phyloP scores from a whole-genome alignment of 2,113 vertebrate species.

The chimpanzee (Pan troglodytes) region NHGRI_mPanTro3-v2.1_pri NC_072417.2:33108001-33108500 shows the following conservation, averaged over 20 bases:
- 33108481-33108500: not conserved
- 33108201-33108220: not conserved
- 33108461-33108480: not conserved
- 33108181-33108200: not conserved
- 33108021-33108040: not conserved
- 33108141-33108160: not conserved
- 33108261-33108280: no score
- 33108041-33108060: not conserved
- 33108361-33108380: not conserved
- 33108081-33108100: not conserved
- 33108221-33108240: not conserved
- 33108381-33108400: accelerated
- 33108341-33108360: not conserved
- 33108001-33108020: not conserved
- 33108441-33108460: not conserved
- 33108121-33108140: not conserved
- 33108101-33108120: not conserved
- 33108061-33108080: not conserved
- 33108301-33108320: not conserved
- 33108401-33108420: not conserved
- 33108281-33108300: not conserved
- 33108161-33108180: not conserved
- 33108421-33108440: accelerated
- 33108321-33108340: not conserved
- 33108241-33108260: not conserved